phyloP scores from a whole-genome alignment of 1,140 invertebrate genomes.

The Sitobion miscanthi region DNA sequence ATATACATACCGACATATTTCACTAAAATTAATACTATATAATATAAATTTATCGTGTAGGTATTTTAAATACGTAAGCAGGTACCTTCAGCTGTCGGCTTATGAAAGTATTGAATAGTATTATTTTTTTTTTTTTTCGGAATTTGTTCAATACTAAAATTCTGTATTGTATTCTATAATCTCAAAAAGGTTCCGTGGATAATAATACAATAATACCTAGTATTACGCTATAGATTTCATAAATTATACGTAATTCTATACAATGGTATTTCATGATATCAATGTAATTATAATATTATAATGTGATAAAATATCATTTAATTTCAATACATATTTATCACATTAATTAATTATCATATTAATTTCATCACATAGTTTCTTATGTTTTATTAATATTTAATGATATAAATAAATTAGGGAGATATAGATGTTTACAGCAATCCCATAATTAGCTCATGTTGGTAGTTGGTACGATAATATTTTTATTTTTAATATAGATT shows the following conservation, averaged over 20 bases:
- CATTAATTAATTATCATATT: too few species aligned
- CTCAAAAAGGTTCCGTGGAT: not conserved
- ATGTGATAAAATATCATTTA: not conserved
- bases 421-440: too few species aligned
- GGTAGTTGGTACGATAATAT: too few species aligned
- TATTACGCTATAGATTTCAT: not conserved
- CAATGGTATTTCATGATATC: not conserved
- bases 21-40: not conserved
- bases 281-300: not conserved
- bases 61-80: not conserved
- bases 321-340: too few species aligned
- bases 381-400: too few species aligned
- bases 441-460: too few species aligned
- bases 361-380: too few species aligned
- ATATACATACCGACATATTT: not conserved
- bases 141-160: not conserved
- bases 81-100: not conserved
- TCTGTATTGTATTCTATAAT: slow-evolving; percentile 11
- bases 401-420: too few species aligned
- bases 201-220: not conserved
- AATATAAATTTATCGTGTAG: not conserved
- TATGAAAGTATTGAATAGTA: slow-evolving; percentile 6
- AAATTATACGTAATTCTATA: not conserved
- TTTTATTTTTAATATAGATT: too few species aligned
- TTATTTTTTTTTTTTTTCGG: not conserved